Percentiles rank a stretch among this genome's conserved stretches.
These are phyloP conservation scores for Eupithecia tripunctaria DNA, from an alignment of 2,888 invertebrate species.

Conservation along the genomic window DNA sequence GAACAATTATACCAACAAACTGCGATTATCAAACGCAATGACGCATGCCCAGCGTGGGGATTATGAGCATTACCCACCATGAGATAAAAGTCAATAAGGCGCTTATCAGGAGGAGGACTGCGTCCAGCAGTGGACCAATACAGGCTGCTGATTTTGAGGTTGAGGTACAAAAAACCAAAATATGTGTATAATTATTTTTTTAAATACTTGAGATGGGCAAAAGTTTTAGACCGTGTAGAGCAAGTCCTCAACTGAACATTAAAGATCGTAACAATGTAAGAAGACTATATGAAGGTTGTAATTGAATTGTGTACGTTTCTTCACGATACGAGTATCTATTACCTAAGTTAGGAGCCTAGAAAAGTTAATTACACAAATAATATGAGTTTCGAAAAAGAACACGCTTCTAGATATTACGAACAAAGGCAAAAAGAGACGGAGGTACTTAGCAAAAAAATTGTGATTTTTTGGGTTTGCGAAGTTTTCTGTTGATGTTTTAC, in stretches of 20 bases:
- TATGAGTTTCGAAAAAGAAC: neutral
- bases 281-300: conserved; percentile 6
- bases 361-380: neutral
- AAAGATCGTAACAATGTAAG: conserved; percentile 18
- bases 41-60: too few species aligned
- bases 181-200: too few species aligned
- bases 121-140: too few species aligned
- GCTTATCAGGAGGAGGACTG: too few species aligned
- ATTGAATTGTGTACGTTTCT: conserved; percentile 24
- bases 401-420: neutral
- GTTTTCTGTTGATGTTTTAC: neutral
- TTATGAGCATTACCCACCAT: too few species aligned
- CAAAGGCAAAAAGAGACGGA: neutral
- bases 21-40: too few species aligned
- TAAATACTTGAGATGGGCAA: neutral
- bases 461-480: neutral
- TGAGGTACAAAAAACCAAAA: too few species aligned
- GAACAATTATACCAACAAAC: too few species aligned
- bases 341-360: conserved; percentile 4
- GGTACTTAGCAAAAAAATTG: neutral
- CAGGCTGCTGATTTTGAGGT: too few species aligned
- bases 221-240: neutral
- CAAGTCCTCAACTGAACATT: conserved; percentile 26
- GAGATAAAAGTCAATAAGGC: too few species aligned
- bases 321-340: neutral